Base-by-base conservation (phyloP, 1,140 invertebrate genomes). In the Trichomalopsis sarcophagae region DNA sequence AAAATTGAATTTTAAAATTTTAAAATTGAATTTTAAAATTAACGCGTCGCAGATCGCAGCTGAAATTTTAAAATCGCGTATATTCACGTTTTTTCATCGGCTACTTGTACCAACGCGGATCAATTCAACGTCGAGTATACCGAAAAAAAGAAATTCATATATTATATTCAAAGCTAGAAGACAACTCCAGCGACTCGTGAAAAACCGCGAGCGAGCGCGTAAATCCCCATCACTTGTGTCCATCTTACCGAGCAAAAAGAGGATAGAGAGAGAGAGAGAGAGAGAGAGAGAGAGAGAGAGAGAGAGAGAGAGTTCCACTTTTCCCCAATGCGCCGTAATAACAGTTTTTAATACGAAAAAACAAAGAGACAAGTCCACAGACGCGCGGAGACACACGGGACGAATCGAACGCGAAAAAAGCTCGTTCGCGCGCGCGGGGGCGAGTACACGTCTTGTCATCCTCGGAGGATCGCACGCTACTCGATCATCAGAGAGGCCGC, bases 401-500 rank as follows among this genome's bases (percentile, higher is more conserved):
- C 30, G 14, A 80, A 77, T 50, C 14, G 44, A 66, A 62, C 55
- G 40, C 30, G 27, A 71, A 71, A 30, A 71, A 71, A 71, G 68
- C 68, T 62, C 21, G 55, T 62, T 62, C 55, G 55, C 21, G 55
- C 33, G 33, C 2, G n/a, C 33, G n/a, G 5, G 71, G 13, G 11
- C 11, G 4, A 23, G 10, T n/a, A 69, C 40, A 11, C 76, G 62
- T 85, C 84, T 85, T 79, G 69, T 85, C 84, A 62, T 85, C 14
- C 62, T 40, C n/a, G 69, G 68, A 76, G 69, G 44, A 81, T 77
- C 47, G 27, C 81, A 62, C 69, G 80, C 80, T 79, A 81, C 76
- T 82, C 85, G 80, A 82, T 86, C 74, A 89, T 90, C 88, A 89
- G 86, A 44, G 86, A 23, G 88, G 87, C 84, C 87, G 82, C 84